Evolutionary conservation across 2,888 invertebrate species (phyloP).

Genomic region (Lasioglossum pauxillum): DNA sequence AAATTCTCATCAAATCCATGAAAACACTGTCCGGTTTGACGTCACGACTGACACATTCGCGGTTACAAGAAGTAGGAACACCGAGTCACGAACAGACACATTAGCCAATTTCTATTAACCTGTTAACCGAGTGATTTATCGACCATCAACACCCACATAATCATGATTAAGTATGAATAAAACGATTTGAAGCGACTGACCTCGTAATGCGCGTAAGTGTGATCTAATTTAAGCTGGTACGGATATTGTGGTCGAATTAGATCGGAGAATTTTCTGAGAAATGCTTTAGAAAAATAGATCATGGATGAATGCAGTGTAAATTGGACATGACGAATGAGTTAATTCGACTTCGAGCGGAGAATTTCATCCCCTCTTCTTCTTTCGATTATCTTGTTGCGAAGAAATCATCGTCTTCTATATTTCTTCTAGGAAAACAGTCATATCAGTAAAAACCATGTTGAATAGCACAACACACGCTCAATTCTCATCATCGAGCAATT

Average conservation of each 20-base stretch:
- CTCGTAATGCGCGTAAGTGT: neutral
- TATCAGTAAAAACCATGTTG: too few relatives aligned
- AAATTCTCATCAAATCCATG: neutral
- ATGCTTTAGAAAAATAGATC: neutral
- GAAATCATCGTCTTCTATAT: too few relatives aligned
- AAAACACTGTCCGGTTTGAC: neutral
- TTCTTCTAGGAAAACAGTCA: too few relatives aligned
- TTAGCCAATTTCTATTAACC: neutral
- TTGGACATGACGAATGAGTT: neutral
- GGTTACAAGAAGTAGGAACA: neutral
- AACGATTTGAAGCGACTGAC: neutral
- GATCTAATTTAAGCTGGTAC: neutral
- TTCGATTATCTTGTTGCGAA: too few relatives aligned
- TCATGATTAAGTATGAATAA: constrained; percentile 4
- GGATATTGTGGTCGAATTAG: neutral
- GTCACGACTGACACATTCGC: neutral
- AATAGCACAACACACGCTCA: too few relatives aligned
- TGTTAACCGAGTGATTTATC: neutral
- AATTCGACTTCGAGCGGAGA: neutral
- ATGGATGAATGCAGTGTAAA: neutral
- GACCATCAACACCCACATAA: neutral
- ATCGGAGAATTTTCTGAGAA: neutral
- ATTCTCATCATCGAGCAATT: too few relatives aligned
- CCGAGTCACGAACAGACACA: neutral
- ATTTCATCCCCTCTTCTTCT: too few relatives aligned